Conservation (phyloP, 1,140 invertebrate genomes). For the Drosophila takahashii region DNA sequence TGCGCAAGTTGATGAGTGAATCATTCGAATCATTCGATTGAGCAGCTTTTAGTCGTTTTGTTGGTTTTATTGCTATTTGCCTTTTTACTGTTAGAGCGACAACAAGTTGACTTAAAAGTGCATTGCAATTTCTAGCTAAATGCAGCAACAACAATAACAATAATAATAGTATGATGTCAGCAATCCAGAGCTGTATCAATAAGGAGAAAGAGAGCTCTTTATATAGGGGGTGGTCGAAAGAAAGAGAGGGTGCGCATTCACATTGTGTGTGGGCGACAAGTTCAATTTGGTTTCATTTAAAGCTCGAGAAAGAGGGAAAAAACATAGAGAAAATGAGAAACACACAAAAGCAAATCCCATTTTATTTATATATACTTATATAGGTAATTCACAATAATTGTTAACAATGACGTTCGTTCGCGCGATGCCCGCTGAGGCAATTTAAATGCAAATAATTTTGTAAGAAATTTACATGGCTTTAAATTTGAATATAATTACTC, state of each 20-base stretch:
- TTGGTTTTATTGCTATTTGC: constrained; percentile 27
- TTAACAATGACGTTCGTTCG: constrained; percentile 55
- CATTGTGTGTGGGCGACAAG: constrained; percentile 70
- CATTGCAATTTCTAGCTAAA: constrained; percentile 65
- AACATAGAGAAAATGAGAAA: constrained; percentile 1
- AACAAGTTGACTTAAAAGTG: constrained; percentile 73
- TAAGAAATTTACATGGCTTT: constrained; percentile 74
- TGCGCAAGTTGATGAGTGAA: constrained; percentile 11
- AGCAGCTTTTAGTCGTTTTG: constrained; percentile 16
- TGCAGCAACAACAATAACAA: constrained; percentile 41
- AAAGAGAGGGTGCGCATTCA: constrained; percentile 13
- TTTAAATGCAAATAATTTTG: constrained; percentile 81
- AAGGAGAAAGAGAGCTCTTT: constrained; percentile 5
- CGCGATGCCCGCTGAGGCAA: constrained; percentile 39
- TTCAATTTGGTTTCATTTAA: constrained; percentile 70
- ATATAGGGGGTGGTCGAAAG: background rate
- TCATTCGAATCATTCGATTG: constrained; percentile 42
- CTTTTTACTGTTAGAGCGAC: constrained; percentile 58
- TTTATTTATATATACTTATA: constrained; percentile 5
- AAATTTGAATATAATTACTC: constrained; percentile 82
- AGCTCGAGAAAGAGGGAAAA: constrained; percentile 8
- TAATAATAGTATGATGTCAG: constrained; percentile 70
- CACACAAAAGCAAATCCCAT: constrained; percentile 3
- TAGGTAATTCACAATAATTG: constrained; percentile 80
- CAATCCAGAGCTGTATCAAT: constrained; percentile 42